These are phyloP conservation scores for Psilanteris sp. DNA, from an alignment of 1,140 invertebrate species.

Conservation along the genomic window DNA sequence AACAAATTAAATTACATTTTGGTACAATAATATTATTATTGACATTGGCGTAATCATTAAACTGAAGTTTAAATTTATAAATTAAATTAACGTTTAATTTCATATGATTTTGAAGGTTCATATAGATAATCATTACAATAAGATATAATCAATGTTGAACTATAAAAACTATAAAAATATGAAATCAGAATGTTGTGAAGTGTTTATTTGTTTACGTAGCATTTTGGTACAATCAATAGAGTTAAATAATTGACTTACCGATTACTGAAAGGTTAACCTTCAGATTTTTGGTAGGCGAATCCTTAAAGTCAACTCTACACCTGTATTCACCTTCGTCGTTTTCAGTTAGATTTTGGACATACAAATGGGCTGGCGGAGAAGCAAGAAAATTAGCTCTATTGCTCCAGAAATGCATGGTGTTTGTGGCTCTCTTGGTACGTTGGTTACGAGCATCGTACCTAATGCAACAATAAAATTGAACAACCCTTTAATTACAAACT, in stretches of 20 bases:
- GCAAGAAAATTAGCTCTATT: constrained; percentile 87
- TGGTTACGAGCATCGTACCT: constrained; percentile 91
- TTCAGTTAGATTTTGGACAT: constrained; percentile 86
- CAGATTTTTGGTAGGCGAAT: constrained; percentile 91
- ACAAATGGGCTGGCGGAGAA: constrained; percentile 84
- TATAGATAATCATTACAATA: no score
- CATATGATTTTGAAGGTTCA: no score
- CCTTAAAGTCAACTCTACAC: constrained; percentile 92
- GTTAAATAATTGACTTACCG: constrained; percentile 81
- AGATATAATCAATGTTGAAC: no score
- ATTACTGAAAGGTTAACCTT: constrained; percentile 93
- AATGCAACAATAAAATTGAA: constrained; percentile 71
- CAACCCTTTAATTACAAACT: constrained; percentile 49
- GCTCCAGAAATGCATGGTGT: constrained; percentile 88
- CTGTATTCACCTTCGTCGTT: constrained; percentile 90
- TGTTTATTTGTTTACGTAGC: no score
- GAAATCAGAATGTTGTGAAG: no score
- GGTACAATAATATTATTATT: no score
- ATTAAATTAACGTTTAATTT: no score
- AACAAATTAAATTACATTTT: no score
- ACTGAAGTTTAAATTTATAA: no score
- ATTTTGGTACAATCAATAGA: no score
- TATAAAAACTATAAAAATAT: no score
- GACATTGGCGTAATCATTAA: no score
- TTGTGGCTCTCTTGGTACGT: constrained; percentile 87